Percentiles rank a stretch among this genome's conserved stretches.
Conservation (phyloP, 37 sponge, comb jelly and placozoan genomes). For the Crambe crambe region DNA sequence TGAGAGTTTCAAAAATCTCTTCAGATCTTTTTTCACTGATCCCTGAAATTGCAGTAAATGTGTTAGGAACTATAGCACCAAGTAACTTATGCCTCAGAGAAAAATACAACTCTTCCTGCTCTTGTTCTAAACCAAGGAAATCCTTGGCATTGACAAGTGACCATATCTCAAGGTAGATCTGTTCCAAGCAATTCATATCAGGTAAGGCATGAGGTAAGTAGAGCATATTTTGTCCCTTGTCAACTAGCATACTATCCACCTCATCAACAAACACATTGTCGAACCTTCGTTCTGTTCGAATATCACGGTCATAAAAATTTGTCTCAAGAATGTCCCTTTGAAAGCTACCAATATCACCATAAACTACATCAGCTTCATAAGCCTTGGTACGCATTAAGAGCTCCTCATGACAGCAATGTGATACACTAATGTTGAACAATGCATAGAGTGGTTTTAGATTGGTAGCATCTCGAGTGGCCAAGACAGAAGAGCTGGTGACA, state of each 20-base stretch:
- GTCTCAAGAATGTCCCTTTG: not conserved
- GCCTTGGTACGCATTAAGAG: not conserved
- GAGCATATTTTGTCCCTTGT: conserved; percentile 11
- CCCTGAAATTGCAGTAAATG: too few species aligned
- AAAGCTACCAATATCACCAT: conserved; percentile 14
- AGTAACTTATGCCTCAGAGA: too few species aligned
- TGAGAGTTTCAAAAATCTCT: too few species aligned
- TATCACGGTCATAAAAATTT: not conserved
- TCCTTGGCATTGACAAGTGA: too few species aligned
- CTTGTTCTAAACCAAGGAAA: too few species aligned
- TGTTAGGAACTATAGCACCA: too few species aligned
- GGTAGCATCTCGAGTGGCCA: not conserved
- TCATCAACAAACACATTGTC: conserved; percentile 1
- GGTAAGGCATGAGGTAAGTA: conserved; percentile 4
- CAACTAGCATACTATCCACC: conserved; percentile 14
- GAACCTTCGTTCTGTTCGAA: not conserved
- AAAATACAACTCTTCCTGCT: too few species aligned
- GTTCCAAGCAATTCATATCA: conserved; percentile 3
- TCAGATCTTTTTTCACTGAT: too few species aligned
- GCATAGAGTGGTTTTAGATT: not conserved
- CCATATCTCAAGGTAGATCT: not conserved
- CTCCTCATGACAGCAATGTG: conserved; percentile 1
- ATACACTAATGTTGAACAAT: not conserved
- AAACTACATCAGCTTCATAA: not conserved
- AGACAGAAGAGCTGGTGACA: not conserved